Evolutionary conservation across 1,140 invertebrate species (phyloP), one percentile per base, ranked within the genome.

Genomic region (Phenacoccus solenopsis): DNA sequence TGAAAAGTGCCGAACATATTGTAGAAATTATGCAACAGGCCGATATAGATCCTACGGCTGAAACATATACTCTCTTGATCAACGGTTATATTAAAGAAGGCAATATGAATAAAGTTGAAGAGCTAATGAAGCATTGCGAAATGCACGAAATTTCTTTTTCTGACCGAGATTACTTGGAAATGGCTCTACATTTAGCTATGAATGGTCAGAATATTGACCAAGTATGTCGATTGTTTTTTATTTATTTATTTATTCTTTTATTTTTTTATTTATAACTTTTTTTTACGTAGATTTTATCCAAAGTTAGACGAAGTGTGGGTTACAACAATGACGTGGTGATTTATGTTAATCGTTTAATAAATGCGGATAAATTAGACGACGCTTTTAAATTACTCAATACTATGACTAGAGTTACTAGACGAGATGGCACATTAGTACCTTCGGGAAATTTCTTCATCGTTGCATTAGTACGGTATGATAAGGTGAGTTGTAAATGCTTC

Each of bases 291-390:
- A 75, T 91, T n/a, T 78, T 87, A 9, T 71, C 75, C 16, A 82
- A 85, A 75, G 75, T 89, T n/a, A 80, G 80, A 24, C 85, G 85
- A 75, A 78, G 79, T 0, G 67, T 82, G 1, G 86, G 84, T 0
- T 92, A 87, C 74, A 88, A 89, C 76, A 87, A 89, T 78, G 88
- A 90, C 77, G 85, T 85, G 0, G 84, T 86, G 27, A 88, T 87
- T 75, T 75, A 85, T 2, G 85, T 90, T 70, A 78, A 89, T 1
- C 82, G 85, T 28, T 78, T 93, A 20, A 79, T 90, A 0, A 89
- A 87, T 72, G 84, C 82, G 71, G 85, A 84, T 0, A 75, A 84
- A 69, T 84, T 87, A 72, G 81, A 86, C 35, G 78, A 82, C 16
- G 89, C 87, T 0, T 83, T 83, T 72, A 82, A 84, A 77, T 74